Percentiles rank a stretch among this genome's conserved stretches.
Evolutionary conservation across 2,888 invertebrate genomes (phyloP).

Genomic region (Apodemia duryi): DNA sequence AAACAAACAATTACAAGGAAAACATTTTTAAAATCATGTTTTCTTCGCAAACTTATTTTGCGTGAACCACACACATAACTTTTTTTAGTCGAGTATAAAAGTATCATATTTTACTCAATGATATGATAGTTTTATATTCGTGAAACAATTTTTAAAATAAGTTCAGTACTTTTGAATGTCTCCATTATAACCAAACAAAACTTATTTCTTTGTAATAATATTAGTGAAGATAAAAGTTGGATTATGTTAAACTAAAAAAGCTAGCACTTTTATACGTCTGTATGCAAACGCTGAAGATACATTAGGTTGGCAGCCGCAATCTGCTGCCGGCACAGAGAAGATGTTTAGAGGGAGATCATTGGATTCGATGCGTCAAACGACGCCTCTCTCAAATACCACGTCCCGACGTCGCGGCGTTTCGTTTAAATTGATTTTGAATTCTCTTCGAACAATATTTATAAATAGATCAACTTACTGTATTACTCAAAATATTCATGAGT

Average conservation of each 20-base stretch:
- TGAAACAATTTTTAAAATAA: too few species aligned
- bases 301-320: conserved; percentile 25
- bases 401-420: conserved; percentile 3
- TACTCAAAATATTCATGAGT: background rate
- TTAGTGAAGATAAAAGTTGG: too few species aligned
- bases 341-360: conserved; percentile 29
- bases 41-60: too few species aligned
- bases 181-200: too few species aligned
- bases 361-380: conserved; percentile 19
- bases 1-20: too few species aligned
- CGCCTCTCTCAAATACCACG: conserved; percentile 9
- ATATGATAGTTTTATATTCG: too few species aligned
- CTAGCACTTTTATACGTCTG: background rate
- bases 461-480: background rate
- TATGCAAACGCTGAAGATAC: conserved; percentile 18
- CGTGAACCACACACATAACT: too few species aligned
- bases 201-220: too few species aligned
- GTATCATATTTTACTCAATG: too few species aligned
- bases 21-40: too few species aligned
- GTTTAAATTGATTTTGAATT: conserved; percentile 11
- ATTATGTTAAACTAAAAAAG: background rate
- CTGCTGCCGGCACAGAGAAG: conserved; percentile 25
- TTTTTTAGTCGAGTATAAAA: too few species aligned
- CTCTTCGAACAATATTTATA: background rate
- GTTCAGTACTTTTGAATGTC: too few species aligned